Evolutionary conservation across 2,888 invertebrate species (phyloP), one percentile per base, ranked within the genome.

Genomic region (Actias luna): DNA sequence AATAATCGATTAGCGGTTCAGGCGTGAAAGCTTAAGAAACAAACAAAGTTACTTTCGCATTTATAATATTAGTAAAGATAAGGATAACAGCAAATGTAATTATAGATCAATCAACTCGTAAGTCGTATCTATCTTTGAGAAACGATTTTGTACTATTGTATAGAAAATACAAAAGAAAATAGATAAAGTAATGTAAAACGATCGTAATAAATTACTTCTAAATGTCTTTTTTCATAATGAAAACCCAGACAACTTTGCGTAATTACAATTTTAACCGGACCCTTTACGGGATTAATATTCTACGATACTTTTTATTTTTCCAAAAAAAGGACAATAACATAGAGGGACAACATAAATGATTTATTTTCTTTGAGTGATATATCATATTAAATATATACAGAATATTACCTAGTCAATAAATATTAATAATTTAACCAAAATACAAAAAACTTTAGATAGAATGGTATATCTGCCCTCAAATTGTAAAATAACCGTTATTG

Each of bases 71-170:
- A n/a, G n/a, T n/a, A n/a, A n/a, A n/a, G n/a, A n/a, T n/a, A n/a
- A n/a, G n/a, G n/a, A n/a, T n/a, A 75, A 71, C 72, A 73, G 76
- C 71, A 75, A 72, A 73, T 72, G 71, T 75, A 77, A 76, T 75
- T 70, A 76, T 69, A 76, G 72, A 70, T 67, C 71, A 71, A 68
- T 67, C 67, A 72, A 77, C 76, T 50, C 22, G 46, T 50, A 50
- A 25, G 46, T 25, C 16, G 1, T 16, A 39, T 16, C 36, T 39
- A 39, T 16, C 79, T 77, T 76, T 69, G 76, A 73, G 79, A 75
- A 75, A 70, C 77, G 72, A 75, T 67, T 80, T 77, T 75, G 4
- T 83, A 83, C 79, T 78, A 82, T 76, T 73, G 8, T 8, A 63
- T 52, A 66, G 65, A 67, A 66, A 65, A 42, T 64, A 72, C 67